Evolutionary conservation across 2,113 vertebrate species (phyloP).

Genomic region (Mungos mungo): DNA sequence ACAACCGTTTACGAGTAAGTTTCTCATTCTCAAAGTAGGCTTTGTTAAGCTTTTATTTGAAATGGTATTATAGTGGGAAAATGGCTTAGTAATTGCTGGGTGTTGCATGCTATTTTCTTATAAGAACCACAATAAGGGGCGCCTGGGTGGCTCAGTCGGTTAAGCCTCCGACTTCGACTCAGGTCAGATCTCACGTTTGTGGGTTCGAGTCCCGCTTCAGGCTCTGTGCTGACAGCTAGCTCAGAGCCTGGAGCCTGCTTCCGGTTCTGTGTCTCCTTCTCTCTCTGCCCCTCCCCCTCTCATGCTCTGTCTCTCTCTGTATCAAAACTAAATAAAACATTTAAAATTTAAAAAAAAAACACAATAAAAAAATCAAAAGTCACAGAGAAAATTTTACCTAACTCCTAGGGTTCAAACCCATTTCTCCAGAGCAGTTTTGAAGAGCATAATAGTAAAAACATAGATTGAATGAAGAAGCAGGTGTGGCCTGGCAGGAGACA

Average conservation of each 20-base stretch:
- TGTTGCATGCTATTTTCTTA: slow-evolving; percentile 53
- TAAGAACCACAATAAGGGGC: slow-evolving; percentile 9
- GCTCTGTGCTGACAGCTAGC: too few relatives aligned
- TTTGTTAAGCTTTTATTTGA: slow-evolving; percentile 47
- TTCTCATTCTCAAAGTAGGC: background rate
- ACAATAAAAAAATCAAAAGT: slow-evolving; percentile 19
- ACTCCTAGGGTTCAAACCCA: slow-evolving; percentile 1
- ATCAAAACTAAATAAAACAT: too few relatives aligned
- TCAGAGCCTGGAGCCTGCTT: too few relatives aligned
- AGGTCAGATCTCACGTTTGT: too few relatives aligned
- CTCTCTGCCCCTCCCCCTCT: too few relatives aligned
- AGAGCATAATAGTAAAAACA: slow-evolving; percentile 56
- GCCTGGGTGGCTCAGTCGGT: too few relatives aligned
- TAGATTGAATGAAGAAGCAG: slow-evolving; percentile 33
- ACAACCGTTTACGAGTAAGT: slow-evolving; percentile 98
- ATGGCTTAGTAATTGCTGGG: slow-evolving; percentile 19
- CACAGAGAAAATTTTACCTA: slow-evolving; percentile 50
- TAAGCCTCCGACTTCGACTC: too few relatives aligned
- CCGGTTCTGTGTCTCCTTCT: too few relatives aligned
- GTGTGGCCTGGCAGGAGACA: background rate
- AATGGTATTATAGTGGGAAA: slow-evolving; percentile 9
- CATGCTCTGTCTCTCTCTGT: too few relatives aligned
- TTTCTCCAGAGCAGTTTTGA: slow-evolving; percentile 44
- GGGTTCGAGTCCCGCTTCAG: too few relatives aligned
- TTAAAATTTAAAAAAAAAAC: too few relatives aligned